phyloP scores from a whole-genome alignment of 1,140 invertebrate genomes.

The Zaprionus davidi region DNA sequence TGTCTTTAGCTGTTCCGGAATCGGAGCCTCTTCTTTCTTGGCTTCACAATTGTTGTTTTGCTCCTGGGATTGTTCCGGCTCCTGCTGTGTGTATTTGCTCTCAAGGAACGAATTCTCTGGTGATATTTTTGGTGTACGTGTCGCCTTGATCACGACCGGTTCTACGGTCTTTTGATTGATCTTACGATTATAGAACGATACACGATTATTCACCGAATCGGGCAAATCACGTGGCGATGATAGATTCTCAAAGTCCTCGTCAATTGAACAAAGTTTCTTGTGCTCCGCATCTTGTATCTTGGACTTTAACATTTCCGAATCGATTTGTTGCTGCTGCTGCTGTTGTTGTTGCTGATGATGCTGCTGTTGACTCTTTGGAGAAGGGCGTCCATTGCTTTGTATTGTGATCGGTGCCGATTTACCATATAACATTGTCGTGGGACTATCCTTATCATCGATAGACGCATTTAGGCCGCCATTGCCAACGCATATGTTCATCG shows the following conservation, averaged over 20 bases:
- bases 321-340: constrained; percentile 70
- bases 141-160: constrained; percentile 79
- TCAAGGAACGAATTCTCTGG: constrained; percentile 83
- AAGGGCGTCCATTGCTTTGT: constrained; percentile 73
- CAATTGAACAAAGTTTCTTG: constrained; percentile 77
- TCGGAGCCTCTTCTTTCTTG: constrained; percentile 27
- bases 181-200: constrained; percentile 66
- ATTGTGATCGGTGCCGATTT: constrained; percentile 84
- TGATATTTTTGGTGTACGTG: constrained; percentile 80
- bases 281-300: constrained; percentile 81
- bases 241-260: constrained; percentile 78
- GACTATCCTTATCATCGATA: constrained; percentile 63
- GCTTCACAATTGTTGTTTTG: constrained; percentile 75
- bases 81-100: constrained; percentile 65
- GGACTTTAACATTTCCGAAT: constrained; percentile 79
- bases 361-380: constrained; percentile 55
- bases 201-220: constrained; percentile 70
- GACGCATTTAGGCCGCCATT: constrained; percentile 14
- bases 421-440: constrained; percentile 71
- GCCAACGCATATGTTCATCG: constrained; percentile 64
- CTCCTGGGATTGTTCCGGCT: constrained; percentile 67
- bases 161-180: constrained; percentile 61
- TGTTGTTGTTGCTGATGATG: constrained; percentile 67
- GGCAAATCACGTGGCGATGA: constrained; percentile 77
- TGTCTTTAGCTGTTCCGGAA: constrained; percentile 14